Evolutionary conservation across 2,888 invertebrate species (phyloP).

Genomic region (Catocala nupta): DNA sequence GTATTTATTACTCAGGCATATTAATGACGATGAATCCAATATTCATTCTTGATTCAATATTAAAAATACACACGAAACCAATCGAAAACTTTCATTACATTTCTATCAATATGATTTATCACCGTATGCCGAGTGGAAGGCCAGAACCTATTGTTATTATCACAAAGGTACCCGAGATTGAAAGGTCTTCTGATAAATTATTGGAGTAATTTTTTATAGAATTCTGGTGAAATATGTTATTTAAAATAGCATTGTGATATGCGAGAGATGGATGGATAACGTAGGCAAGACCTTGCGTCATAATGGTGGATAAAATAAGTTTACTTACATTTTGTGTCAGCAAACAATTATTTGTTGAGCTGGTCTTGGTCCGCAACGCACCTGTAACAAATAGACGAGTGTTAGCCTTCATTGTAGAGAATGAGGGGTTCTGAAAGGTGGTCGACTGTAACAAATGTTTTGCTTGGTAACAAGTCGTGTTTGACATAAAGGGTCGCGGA

Average conservation of each 20-base stretch:
- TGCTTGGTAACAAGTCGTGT: background rate
- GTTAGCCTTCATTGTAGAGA: slow-evolving; percentile 5
- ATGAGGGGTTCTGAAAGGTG: too few species aligned
- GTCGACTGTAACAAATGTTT: background rate
- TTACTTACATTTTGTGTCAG: slow-evolving; percentile 51
- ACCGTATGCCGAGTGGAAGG: slow-evolving; percentile 17
- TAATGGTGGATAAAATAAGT: background rate
- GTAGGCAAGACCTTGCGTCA: background rate
- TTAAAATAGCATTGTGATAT: slow-evolving; percentile 1
- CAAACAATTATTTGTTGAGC: slow-evolving; percentile 31
- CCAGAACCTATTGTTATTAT: slow-evolving; percentile 14
- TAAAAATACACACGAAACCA: slow-evolving; percentile 2
- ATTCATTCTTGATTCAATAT: slow-evolving; percentile 8
- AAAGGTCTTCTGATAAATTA: slow-evolving; percentile 22
- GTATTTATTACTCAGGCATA: slow-evolving; percentile 2
- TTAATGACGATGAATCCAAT: slow-evolving; percentile 10
- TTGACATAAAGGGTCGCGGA: background rate
- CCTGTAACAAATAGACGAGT: slow-evolving; percentile 43
- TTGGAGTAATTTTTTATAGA: slow-evolving; percentile 26
- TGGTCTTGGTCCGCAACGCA: slow-evolving; percentile 8
- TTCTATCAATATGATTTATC: slow-evolving; percentile 33
- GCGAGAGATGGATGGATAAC: background rate
- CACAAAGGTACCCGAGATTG: slow-evolving; percentile 17
- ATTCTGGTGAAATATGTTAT: slow-evolving; percentile 15
- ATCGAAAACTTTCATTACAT: slow-evolving; percentile 23